Evolutionary conservation across 2,113 vertebrate genomes (phyloP), one percentile per base, ranked within the genome.

Genomic region (Eretmochelys imbricata): DNA sequence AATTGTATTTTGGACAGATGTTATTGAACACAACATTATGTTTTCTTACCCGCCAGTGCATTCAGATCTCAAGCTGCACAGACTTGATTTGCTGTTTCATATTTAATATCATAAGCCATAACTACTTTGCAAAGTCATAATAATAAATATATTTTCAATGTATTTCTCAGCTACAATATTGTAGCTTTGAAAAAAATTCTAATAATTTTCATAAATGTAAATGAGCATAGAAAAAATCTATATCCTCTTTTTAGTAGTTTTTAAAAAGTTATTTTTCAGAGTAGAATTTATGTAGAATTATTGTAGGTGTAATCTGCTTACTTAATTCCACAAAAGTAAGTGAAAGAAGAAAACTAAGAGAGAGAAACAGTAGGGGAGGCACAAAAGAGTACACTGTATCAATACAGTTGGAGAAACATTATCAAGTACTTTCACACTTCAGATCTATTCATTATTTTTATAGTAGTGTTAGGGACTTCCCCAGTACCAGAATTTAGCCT

Each of bases 21-120:
- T 97, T 95, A 98, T 49, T 95, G 88, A 96, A 95, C 87, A 85
- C 84, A 98, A 82, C 95, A 90, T 95, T 96, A 11, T 85, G n/a
- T 97, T 87, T 95, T 97, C 90, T 97, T 98, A 89, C 92, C 92
- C 94, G 86, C 91, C 88, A 84, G 76, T 96, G 46, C 94, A 83
- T 88, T 97, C 38, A 2, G 29, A 75, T 91, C 91, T 94, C 88
- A 59, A 92, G 24, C 49, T 82, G 87, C 16, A n/a, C 82, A 81
- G 88, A 89, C 88, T 82, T 84, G 9, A 82, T 86, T 72, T 84
- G 90, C 14, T 95, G 16, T 84, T 96, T 95, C 27, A 13, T 85
- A 72, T 93, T 95, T 93, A 93, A 91, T 94, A 89, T 48, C 76
- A 89, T 86, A 94, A 95, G 86, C 51, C 54, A 78, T 91, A 86